These are phyloP conservation scores for Yponomeuta sedellus DNA, from an alignment of 2,888 invertebrate genomes.

Conservation along the genomic window DNA sequence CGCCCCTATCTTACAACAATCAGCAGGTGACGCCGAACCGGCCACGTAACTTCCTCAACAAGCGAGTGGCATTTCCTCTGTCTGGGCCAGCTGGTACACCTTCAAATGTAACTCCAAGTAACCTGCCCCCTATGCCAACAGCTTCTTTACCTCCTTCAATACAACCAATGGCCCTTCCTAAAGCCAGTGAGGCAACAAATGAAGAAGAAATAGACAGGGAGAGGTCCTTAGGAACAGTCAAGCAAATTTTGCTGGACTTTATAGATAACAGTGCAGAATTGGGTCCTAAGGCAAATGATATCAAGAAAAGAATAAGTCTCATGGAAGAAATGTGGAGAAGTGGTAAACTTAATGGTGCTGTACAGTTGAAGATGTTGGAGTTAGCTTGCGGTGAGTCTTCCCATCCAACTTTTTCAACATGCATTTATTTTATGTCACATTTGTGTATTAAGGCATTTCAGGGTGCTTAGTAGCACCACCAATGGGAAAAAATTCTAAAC, in stretches of 20 bases:
- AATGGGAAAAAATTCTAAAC: no score
- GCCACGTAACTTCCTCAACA: conserved; percentile 68
- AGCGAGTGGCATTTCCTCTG: conserved; percentile 71
- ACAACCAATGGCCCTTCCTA: conserved; percentile 22
- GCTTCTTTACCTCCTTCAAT: conserved; percentile 28
- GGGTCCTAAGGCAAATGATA: conserved; percentile 65
- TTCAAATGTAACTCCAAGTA: conserved; percentile 27
- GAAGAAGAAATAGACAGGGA: conserved; percentile 42
- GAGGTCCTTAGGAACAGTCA: conserved; percentile 48
- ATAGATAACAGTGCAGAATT: conserved; percentile 55
- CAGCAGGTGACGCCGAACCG: conserved; percentile 54
- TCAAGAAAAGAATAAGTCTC: conserved; percentile 67
- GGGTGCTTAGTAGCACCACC: no score
- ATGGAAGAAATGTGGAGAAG: conserved; percentile 77
- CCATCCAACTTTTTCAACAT: not conserved
- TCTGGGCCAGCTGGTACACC: conserved; percentile 36
- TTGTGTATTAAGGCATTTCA: no score
- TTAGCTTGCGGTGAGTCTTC: conserved; percentile 69
- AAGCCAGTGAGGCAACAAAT: conserved; percentile 21
- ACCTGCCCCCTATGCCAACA: conserved; percentile 44
- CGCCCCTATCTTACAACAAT: conserved; percentile 63
- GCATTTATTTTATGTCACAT: no score
- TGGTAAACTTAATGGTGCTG: conserved; percentile 66
- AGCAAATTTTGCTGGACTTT: conserved; percentile 43
- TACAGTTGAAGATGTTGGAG: conserved; percentile 66